Percentiles rank a stretch among this genome's conserved stretches.
These are phyloP conservation scores for Propithecus perrieri DNA, from an alignment of 2,797 vertebrate genomes.

Conservation along the genomic window DNA sequence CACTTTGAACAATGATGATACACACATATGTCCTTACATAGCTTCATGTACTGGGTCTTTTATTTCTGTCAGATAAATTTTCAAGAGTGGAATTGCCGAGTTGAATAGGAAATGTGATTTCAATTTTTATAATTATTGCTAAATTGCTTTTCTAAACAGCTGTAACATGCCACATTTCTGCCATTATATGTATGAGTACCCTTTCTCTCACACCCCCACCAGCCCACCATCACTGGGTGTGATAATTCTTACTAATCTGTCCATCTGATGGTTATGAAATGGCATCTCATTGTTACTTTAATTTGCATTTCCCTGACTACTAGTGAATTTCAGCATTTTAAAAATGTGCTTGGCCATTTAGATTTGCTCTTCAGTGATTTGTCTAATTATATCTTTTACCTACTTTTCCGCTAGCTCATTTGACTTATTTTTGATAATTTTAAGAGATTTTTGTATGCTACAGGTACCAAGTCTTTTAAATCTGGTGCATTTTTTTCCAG, in stretches of 20 bases:
- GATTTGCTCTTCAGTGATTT: slow-evolving; percentile 27
- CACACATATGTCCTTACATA: background rate
- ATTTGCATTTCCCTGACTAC: slow-evolving; percentile 57
- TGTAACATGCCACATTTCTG: slow-evolving; percentile 36
- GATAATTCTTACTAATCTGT: slow-evolving; percentile 64
- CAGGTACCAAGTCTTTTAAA: background rate
- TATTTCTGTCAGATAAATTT: slow-evolving; percentile 41
- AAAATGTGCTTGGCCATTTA: slow-evolving; percentile 12
- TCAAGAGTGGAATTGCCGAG: slow-evolving; percentile 36
- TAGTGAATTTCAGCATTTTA: slow-evolving; percentile 28
- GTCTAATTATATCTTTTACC: slow-evolving; percentile 25
- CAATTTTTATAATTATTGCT: slow-evolving; percentile 51
- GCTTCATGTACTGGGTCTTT: slow-evolving; percentile 5
- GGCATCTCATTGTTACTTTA: slow-evolving; percentile 31
- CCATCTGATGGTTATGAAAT: slow-evolving; percentile 46
- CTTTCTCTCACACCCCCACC: background rate
- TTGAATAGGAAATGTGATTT: slow-evolving; percentile 42
- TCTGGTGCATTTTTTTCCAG: background rate
- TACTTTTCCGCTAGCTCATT: background rate
- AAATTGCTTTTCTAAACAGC: slow-evolving; percentile 45
- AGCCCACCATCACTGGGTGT: background rate
- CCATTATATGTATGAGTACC: background rate
- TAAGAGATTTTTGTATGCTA: slow-evolving; percentile 1
- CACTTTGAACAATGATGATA: background rate
- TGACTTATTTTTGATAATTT: background rate